phyloP scores from a whole-genome alignment of 2,113 vertebrate species.

The Acrocephalus kingi region DNA sequence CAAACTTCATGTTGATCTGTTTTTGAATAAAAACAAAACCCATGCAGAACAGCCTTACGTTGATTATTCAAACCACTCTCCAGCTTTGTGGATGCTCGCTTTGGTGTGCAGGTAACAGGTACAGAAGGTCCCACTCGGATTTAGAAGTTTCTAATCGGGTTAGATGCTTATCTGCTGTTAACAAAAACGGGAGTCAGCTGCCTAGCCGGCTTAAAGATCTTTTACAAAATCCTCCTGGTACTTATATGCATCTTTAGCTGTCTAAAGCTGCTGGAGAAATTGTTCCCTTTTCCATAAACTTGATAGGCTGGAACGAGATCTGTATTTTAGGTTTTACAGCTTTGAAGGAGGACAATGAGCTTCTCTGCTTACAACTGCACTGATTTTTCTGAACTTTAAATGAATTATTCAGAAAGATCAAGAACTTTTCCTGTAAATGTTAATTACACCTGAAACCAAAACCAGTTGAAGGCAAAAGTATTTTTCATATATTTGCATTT shows the following conservation, averaged over 20 bases:
- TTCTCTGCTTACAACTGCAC: neutral
- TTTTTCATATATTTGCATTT: neutral
- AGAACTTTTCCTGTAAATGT: neutral
- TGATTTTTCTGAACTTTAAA: neutral
- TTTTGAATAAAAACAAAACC: neutral
- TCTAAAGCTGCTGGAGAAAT: neutral
- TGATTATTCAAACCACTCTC: neutral
- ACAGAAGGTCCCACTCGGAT: neutral
- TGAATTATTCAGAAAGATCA: neutral
- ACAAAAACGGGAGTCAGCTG: neutral
- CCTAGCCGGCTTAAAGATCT: constrained; percentile 1
- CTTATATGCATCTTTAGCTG: constrained; percentile 9
- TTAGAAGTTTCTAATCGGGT: neutral
- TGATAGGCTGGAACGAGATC: neutral
- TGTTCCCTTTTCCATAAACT: neutral
- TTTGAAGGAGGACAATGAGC: neutral
- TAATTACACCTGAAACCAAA: neutral
- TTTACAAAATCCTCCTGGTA: constrained; percentile 9
- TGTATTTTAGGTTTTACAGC: neutral
- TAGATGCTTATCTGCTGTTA: constrained; percentile 10
- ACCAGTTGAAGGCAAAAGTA: neutral
- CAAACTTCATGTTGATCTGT: neutral
- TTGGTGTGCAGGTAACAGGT: neutral
- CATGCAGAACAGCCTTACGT: neutral
- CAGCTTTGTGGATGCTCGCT: neutral